A percentile compares a stretch with the other conserved stretches of the same genome.
phyloP scores from a whole-genome alignment of 2,888 invertebrate species.

The Leucozona laternaria region DNA sequence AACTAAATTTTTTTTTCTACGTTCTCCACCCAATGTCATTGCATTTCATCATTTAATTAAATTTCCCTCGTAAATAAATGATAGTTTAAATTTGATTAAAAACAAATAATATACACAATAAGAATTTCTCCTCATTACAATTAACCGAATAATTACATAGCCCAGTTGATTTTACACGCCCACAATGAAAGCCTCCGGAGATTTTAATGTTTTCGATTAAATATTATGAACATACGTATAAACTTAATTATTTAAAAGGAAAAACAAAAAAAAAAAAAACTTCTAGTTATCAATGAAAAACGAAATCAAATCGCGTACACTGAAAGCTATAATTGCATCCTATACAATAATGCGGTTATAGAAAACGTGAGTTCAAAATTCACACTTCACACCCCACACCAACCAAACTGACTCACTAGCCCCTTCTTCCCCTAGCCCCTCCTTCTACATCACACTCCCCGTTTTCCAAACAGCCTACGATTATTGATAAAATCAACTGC shows the following conservation, averaged over 20 bases:
- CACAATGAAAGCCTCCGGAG: neutral
- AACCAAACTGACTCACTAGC: neutral
- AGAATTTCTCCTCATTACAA: too few relatives aligned
- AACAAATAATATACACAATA: too few relatives aligned
- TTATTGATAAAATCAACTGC: conserved; percentile 10
- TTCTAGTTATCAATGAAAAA: neutral
- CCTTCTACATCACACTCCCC: too few relatives aligned
- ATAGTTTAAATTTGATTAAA: too few relatives aligned
- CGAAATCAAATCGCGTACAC: neutral
- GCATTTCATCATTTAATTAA: too few relatives aligned
- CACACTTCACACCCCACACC: neutral
- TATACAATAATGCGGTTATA: neutral
- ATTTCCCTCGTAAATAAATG: too few relatives aligned
- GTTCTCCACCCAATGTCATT: too few relatives aligned
- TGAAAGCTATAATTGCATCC: neutral
- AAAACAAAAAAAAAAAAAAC: conserved; percentile 2
- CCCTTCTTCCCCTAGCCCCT: neutral
- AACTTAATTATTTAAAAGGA: neutral
- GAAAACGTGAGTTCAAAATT: conserved; percentile 22
- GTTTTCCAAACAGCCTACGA: neutral
- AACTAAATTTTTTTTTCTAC: too few relatives aligned
- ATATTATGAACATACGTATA: too few relatives aligned
- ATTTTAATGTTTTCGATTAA: neutral
- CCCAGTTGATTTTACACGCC: too few relatives aligned
- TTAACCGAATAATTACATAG: too few relatives aligned